Evolutionary conservation across 2,888 invertebrate genomes (phyloP).

Genomic region (Drosophila recens): DNA sequence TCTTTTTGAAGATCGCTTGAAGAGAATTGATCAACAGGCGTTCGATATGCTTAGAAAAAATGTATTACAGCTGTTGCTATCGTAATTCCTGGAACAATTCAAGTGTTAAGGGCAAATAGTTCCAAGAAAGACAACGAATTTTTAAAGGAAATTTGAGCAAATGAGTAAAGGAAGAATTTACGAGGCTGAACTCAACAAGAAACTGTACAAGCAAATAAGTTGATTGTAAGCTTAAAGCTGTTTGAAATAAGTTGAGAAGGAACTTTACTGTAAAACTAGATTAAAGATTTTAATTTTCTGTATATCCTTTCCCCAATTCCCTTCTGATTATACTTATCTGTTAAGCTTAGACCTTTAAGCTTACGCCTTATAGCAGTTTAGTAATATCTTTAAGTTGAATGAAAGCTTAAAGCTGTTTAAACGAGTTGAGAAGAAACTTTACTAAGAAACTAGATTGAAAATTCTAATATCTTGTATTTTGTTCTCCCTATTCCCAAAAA

Average conservation of each 20-base stretch:
- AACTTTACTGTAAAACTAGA: too few species aligned
- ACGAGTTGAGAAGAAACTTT: not conserved
- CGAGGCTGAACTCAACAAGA: not conserved
- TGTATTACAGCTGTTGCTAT: constrained; percentile 35
- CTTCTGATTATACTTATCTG: too few species aligned
- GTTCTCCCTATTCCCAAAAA: too few species aligned
- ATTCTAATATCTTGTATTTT: too few species aligned
- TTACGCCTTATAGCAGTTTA: not conserved
- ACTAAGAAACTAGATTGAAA: too few species aligned
- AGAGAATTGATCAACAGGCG: constrained; percentile 29
- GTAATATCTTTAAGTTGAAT: not conserved
- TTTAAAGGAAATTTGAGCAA: constrained; percentile 8
- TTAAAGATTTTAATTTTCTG: too few species aligned
- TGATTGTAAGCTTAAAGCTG: not conserved
- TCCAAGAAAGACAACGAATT: constrained; percentile 22
- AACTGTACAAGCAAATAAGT: not conserved
- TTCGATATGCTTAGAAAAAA: constrained; percentile 24
- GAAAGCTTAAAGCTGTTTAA: not conserved
- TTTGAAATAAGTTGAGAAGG: too few species aligned
- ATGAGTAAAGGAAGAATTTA: not conserved
- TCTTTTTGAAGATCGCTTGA: constrained; percentile 16
- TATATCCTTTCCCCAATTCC: too few species aligned
- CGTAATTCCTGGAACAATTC: constrained; percentile 45
- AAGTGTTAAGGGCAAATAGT: constrained; percentile 25
- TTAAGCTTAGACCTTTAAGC: too few species aligned